These are phyloP conservation scores for Orientallactaga bullata DNA, from an alignment of 2,113 vertebrate species.

Conservation along the genomic window DNA sequence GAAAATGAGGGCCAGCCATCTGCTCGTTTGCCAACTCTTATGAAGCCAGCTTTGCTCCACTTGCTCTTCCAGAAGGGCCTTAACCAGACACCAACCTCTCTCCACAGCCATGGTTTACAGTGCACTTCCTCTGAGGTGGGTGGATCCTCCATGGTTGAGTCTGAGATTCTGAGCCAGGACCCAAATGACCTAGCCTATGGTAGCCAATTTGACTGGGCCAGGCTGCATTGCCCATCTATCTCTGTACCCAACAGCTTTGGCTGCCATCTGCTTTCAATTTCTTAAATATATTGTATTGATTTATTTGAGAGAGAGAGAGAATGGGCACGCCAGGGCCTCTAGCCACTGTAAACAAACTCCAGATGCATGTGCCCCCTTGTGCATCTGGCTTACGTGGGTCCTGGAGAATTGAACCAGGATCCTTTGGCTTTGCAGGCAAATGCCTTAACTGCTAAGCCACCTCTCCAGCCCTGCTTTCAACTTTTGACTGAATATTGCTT, in stretches of 20 bases:
- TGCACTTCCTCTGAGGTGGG: neutral
- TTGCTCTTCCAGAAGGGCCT: neutral
- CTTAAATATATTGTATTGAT: too few relatives aligned
- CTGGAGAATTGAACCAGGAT: too few relatives aligned
- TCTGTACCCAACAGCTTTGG: fast-evolving
- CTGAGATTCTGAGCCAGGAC: neutral
- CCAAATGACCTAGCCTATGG: neutral
- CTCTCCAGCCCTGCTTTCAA: neutral
- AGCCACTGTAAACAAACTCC: too few relatives aligned
- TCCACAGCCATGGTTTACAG: neutral
- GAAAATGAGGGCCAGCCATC: neutral
- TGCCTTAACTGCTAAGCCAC: too few relatives aligned
- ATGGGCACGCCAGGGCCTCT: too few relatives aligned
- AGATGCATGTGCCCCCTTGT: too few relatives aligned
- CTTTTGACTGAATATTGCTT: neutral
- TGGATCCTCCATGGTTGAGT: neutral
- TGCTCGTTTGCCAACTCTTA: too few relatives aligned
- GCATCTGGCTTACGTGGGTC: too few relatives aligned
- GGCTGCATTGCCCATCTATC: neutral
- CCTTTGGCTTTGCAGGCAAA: too few relatives aligned
- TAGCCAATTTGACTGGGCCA: neutral
- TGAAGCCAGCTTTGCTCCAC: neutral
- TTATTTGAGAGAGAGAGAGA: too few relatives aligned
- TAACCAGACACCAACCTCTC: neutral
- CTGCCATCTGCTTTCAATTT: neutral